Evolutionary conservation across 2,797 vertebrate species (phyloP).

Genomic region (Arrhamphus sclerolepis): DNA sequence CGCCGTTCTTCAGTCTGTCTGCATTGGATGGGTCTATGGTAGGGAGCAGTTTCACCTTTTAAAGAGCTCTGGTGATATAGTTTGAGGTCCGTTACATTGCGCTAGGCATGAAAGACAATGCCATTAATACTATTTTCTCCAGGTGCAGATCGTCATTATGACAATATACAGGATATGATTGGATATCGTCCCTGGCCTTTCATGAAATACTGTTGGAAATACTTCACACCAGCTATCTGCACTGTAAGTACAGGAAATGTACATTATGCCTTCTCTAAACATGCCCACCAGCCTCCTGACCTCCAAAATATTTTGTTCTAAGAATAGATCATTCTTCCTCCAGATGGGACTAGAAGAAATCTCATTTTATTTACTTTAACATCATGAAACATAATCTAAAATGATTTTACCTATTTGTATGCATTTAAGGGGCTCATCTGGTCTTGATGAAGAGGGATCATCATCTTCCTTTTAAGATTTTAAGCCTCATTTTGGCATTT

Average conservation of each 20-base stretch:
- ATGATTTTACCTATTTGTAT: too few relatives aligned
- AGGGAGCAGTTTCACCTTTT: slow-evolving; percentile 15
- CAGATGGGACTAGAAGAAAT: too few relatives aligned
- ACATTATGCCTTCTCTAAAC: too few relatives aligned
- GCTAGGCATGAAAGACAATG: background rate
- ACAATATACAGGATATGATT: slow-evolving; percentile 82
- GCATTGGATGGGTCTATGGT: slow-evolving; percentile 84
- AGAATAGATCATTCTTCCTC: too few relatives aligned
- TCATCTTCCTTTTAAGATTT: too few relatives aligned
- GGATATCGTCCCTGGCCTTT: slow-evolving; percentile 79
- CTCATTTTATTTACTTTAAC: too few relatives aligned
- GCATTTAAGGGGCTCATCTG: too few relatives aligned
- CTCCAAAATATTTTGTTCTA: too few relatives aligned
- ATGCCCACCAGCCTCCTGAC: too few relatives aligned
- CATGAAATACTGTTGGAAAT: slow-evolving; percentile 84
- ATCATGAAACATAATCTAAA: too few relatives aligned
- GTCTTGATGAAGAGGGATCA: too few relatives aligned
- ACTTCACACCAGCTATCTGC: slow-evolving; percentile 78
- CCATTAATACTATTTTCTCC: slow-evolving; percentile 10
- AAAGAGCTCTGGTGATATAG: background rate
- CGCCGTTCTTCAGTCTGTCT: slow-evolving; percentile 78
- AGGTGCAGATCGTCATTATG: slow-evolving; percentile 80
- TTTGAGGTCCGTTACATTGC: background rate
- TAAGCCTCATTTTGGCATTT: too few relatives aligned
- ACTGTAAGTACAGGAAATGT: slow-evolving; percentile 69